phyloP scores from a whole-genome alignment of 2,888 invertebrate species.

The Adineta ricciae region DNA sequence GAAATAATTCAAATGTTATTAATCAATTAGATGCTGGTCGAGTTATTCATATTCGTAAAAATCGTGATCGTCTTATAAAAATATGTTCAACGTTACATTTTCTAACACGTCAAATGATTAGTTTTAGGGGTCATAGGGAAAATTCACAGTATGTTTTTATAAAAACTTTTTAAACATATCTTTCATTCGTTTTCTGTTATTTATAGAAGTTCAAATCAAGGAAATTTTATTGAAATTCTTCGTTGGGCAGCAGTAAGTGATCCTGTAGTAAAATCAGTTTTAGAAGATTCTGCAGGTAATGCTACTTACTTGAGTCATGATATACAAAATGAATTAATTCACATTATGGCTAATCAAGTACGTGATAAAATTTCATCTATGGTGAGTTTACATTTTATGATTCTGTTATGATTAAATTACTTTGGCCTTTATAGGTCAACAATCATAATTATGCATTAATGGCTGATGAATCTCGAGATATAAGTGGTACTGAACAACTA shows the following conservation, averaged over 20 bases:
- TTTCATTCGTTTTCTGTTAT: not conserved
- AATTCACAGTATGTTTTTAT: not conserved
- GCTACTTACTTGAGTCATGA: not conserved
- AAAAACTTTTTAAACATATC: not conserved
- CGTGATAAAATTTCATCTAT: conserved; percentile 1
- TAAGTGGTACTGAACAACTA: conserved; percentile 1
- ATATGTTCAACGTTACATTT: not conserved
- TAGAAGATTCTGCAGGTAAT: conserved; percentile 7
- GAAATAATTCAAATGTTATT: not conserved
- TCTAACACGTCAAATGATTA: not conserved
- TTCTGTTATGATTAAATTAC: not conserved
- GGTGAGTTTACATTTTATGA: not conserved
- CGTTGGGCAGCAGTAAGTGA: not conserved
- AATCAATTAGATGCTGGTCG: not conserved
- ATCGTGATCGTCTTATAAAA: not conserved
- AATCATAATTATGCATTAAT: conserved; percentile 7
- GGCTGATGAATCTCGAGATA: conserved; percentile 1
- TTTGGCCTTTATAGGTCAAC: not conserved
- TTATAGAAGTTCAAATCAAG: not conserved
- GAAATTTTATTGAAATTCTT: conserved; percentile 1
- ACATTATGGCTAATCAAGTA: not conserved
- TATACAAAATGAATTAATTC: conserved; percentile 1
- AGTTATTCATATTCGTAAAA: not conserved
- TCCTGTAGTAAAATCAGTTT: conserved; percentile 7
- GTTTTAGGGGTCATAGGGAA: not conserved